Conservation (phyloP, 2,888 invertebrate genomes). For the Agrotis clavis region DNA sequence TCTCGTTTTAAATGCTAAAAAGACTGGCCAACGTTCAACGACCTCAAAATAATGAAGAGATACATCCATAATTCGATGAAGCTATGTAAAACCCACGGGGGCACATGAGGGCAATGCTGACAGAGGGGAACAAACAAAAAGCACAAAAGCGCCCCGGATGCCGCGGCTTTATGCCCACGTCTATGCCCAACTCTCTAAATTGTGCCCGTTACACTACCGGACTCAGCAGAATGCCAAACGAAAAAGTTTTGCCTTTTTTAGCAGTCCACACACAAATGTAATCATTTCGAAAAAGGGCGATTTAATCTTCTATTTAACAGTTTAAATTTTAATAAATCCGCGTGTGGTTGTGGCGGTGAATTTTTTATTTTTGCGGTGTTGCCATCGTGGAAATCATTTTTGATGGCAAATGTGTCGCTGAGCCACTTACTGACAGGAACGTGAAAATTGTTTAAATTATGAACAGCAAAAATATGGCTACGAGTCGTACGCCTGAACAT, state of each 20-base stretch:
- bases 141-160: slow-evolving; percentile 63
- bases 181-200: slow-evolving; percentile 58
- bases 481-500: background rate
- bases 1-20: background rate
- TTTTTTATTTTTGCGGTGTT: slow-evolving; percentile 40
- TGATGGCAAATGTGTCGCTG: slow-evolving; percentile 39
- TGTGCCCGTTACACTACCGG: slow-evolving; percentile 56
- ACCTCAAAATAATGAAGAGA: slow-evolving; percentile 41
- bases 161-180: slow-evolving; percentile 58
- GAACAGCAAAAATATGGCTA: slow-evolving; percentile 3
- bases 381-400: slow-evolving; percentile 20
- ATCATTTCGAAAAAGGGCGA: slow-evolving; percentile 58
- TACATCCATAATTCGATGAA: slow-evolving; percentile 48
- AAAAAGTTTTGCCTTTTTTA: slow-evolving; percentile 62
- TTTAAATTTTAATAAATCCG: slow-evolving; percentile 60
- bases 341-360: slow-evolving; percentile 33
- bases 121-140: slow-evolving; percentile 58
- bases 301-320: slow-evolving; percentile 62
- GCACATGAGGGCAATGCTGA: slow-evolving; percentile 2
- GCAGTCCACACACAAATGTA: slow-evolving; percentile 55
- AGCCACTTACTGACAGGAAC: slow-evolving; percentile 21
- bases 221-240: slow-evolving; percentile 60
- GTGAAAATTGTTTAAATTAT: slow-evolving; percentile 23
- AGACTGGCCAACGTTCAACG: background rate
- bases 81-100: slow-evolving; percentile 23